Evolutionary conservation across 1,140 invertebrate species (phyloP), one percentile per base, ranked within the genome.

Genomic region (Potamilus streckersoni): DNA sequence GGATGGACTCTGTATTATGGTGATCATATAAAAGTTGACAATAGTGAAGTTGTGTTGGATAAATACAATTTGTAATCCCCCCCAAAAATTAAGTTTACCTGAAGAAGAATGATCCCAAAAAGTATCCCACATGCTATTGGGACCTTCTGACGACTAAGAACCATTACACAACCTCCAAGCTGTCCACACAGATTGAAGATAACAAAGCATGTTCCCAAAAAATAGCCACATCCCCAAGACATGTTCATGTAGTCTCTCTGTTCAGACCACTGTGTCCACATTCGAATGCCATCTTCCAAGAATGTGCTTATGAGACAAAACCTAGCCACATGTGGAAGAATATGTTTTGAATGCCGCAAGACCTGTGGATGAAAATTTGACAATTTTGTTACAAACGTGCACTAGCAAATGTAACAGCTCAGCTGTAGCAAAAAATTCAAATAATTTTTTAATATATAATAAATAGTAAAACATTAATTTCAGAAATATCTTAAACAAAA

Each of bases 241-340:
- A 96, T 94, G 87, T 98, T 84, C 83, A 89, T 89, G 73, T 99
- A 99, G 86, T 99, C 97, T 57, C 97, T 92, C 88, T 99, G 98
- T 86, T 99, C 97, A 57, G 93, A 93, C 98, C 98, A 99, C 90
- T 99, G 98, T 84, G 96, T 95, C 94, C 96, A 99, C 98, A 99
- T 99, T 78, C 98, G 93, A 60, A 99, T 92, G 1, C 98, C 98
- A 93, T 99, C 98, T 92, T 99, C 98, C 55, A 99, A 92, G 91
- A 99, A 99, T 82, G 98, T 99, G 75, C 97, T 97, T 83, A 99
- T 98, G n/a, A 99, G 93, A 89, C 97, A 99, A 59, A 99, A 91
- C 76, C 98, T 92, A 6, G 98, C 98, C 69, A 99, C 91, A 78
- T 97, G 98, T 27, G 98, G 98, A 82, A 99, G 91, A 73, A 99